Conservation (phyloP, 2,113 vertebrate species). For the Tetrax tetrax region DNA sequence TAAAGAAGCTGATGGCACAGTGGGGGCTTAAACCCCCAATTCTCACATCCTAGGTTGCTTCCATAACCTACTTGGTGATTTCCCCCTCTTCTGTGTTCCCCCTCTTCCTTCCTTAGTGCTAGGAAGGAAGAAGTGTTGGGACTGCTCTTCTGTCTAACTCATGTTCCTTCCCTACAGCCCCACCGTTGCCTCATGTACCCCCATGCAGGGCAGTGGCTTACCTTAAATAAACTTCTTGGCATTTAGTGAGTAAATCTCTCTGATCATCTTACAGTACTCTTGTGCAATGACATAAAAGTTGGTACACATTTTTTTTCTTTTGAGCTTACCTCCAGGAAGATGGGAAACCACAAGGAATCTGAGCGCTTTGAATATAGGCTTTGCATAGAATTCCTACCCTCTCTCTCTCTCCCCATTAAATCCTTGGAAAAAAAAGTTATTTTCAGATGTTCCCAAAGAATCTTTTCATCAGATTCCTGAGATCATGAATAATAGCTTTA, state of each 20-base stretch:
- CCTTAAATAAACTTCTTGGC: constrained; percentile 31
- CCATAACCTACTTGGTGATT: neutral
- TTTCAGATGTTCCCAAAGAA: constrained; percentile 31
- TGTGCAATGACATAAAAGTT: neutral
- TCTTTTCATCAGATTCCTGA: neutral
- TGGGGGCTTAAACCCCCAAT: neutral
- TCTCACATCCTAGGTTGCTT: neutral
- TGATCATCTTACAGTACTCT: neutral
- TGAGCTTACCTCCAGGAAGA: constrained; percentile 37
- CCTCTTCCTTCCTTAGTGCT: too few relatives aligned
- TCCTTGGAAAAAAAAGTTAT: constrained; percentile 17
- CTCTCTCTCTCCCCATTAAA: neutral
- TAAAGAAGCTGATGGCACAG: neutral
- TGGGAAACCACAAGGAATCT: constrained; percentile 47
- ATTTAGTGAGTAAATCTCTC: neutral
- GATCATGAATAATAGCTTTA: constrained; percentile 2
- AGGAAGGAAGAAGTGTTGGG: neutral
- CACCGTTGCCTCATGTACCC: neutral
- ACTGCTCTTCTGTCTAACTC: neutral
- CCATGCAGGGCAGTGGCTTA: neutral
- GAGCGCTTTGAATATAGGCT: neutral
- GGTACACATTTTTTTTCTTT: neutral
- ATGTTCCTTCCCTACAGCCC: neutral
- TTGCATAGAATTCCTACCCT: neutral
- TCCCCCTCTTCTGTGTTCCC: neutral